Conservation (phyloP, 2,888 invertebrate species). For the Teinopalpus imperialis region DNA sequence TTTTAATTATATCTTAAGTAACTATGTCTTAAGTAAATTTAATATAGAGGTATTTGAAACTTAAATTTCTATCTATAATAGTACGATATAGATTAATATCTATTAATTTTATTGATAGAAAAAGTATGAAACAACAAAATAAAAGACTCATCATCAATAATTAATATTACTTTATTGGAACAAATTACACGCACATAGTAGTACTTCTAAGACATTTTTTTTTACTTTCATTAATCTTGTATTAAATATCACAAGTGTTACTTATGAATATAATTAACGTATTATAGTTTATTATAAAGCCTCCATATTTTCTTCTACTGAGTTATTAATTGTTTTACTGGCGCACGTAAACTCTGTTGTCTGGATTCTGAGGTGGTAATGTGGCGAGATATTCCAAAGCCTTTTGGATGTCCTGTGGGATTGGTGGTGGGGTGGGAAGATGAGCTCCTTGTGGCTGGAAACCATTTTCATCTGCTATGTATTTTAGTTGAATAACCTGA, state of each 20-base stretch:
- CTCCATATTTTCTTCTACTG: background rate
- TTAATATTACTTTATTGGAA: conserved; percentile 1
- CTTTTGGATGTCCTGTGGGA: conserved; percentile 85
- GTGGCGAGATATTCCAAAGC: conserved; percentile 85
- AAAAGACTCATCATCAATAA: background rate
- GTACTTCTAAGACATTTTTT: conserved; percentile 1
- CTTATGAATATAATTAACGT: conserved; percentile 11
- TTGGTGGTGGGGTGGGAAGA: conserved; percentile 85
- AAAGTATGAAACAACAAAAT: no score
- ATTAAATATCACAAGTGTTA: conserved; percentile 8
- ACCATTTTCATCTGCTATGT: conserved; percentile 88
- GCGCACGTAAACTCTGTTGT: conserved; percentile 30
- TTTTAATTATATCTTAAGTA: no score
- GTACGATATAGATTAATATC: no score
- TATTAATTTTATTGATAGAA: no score
- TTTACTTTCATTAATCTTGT: conserved; percentile 3
- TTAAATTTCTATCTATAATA: no score
- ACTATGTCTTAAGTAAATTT: no score
- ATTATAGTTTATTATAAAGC: conserved; percentile 12
- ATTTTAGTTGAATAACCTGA: conserved; percentile 83
- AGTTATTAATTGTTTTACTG: conserved; percentile 6
- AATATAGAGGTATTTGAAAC: no score
- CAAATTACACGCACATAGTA: background rate
- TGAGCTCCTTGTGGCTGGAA: conserved; percentile 85
- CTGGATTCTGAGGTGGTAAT: conserved; percentile 74